A percentile compares a stretch with the other conserved stretches of the same genome.
Evolutionary conservation across 1,140 invertebrate genomes (phyloP).

Genomic region (Aplysia californica): DNA sequence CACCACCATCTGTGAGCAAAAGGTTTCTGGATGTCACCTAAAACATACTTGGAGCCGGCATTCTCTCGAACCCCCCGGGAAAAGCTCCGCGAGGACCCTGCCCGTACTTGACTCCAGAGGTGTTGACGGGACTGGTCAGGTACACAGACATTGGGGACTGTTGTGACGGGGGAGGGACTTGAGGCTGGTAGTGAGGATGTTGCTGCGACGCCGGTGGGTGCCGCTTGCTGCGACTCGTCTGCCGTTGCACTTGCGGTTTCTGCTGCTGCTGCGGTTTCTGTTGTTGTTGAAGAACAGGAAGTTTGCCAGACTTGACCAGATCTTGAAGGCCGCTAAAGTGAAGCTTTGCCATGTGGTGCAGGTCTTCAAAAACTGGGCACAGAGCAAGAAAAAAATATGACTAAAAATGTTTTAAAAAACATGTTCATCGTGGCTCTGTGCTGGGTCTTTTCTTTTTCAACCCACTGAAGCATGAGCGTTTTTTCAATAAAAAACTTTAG

Average conservation of each 20-base stretch:
- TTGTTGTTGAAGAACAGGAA: not conserved
- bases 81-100: slow-evolving; percentile 1
- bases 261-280: not conserved
- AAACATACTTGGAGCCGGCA: slow-evolving; percentile 15
- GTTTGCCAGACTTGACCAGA: not conserved
- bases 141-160: not conserved
- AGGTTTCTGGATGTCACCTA: not conserved
- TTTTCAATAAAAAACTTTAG: no score
- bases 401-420: not conserved
- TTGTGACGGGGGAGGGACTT: not conserved
- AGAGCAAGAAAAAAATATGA: slow-evolving; percentile 2
- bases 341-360: not conserved
- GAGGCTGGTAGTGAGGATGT: not conserved
- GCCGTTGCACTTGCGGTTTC: not conserved
- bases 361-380: slow-evolving; percentile 21
- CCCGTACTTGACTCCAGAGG: not conserved
- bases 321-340: slow-evolving; percentile 10
- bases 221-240: not conserved
- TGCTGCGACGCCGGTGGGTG: not conserved
- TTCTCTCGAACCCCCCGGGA: slow-evolving; percentile 20
- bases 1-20: not conserved
- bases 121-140: not conserved
- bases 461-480: no score
- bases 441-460: not conserved
- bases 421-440: not conserved